These are phyloP conservation scores for Myiotriccus ornatus DNA, from an alignment of 2,797 vertebrate genomes.

Conservation along the genomic window DNA sequence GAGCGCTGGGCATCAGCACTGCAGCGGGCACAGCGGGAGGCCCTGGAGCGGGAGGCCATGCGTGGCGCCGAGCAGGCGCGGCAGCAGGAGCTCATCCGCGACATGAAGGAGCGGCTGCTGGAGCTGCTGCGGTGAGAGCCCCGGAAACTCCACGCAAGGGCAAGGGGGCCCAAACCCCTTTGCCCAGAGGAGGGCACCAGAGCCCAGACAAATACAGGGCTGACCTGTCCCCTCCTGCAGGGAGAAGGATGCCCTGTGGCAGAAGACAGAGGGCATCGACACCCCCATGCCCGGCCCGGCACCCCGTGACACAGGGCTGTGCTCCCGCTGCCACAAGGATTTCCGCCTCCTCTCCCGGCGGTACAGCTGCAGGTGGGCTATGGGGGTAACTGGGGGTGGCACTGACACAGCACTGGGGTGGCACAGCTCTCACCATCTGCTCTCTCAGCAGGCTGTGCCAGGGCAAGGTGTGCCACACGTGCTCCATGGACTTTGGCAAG, in stretches of 20 bases:
- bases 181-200: conserved; percentile 49
- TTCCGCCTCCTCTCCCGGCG: conserved; percentile 71
- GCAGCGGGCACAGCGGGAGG: conserved; percentile 46
- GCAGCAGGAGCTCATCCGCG: conserved; percentile 56
- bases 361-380: conserved; percentile 74
- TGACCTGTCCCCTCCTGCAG: conserved; percentile 23
- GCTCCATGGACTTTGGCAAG: conserved; percentile 67
- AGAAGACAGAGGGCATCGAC: conserved; percentile 70
- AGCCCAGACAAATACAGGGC: not conserved
- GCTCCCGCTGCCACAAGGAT: conserved; percentile 64
- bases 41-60: conserved; percentile 42
- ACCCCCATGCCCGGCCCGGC: not conserved
- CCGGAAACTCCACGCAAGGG: accelerated
- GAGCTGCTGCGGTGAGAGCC: conserved; percentile 54
- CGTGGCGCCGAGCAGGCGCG: conserved; percentile 30
- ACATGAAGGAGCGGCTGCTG: conserved; percentile 61
- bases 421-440: not conserved
- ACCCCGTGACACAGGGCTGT: not conserved
- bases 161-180: not conserved
- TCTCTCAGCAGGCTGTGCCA: conserved; percentile 64
- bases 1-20: conserved; percentile 47
- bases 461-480: conserved; percentile 69
- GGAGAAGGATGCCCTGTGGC: conserved; percentile 77
- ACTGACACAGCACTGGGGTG: accelerated
- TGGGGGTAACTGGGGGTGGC: not conserved